Base-by-base conservation (phyloP, 2,888 invertebrate genomes). In the Papilio protenor region DNA sequence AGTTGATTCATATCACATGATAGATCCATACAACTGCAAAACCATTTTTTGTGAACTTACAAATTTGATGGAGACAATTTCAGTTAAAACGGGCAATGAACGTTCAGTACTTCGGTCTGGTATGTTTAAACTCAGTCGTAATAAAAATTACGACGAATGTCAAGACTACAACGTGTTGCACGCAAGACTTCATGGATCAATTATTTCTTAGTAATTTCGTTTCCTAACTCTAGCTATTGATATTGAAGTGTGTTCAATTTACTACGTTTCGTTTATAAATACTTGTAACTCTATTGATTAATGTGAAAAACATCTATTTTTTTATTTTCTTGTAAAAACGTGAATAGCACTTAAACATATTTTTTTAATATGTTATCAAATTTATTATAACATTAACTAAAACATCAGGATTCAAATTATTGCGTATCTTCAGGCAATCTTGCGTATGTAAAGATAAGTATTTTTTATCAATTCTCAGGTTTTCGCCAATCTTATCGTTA, bases 141-240 rank as follows among this genome's bases (percentile, higher is more conserved):
- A 75, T 21, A 69, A 40, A 71, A 57, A 23, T 45, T 21, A 52
- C 55, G 52, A 47, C 55, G 40, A 77, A 75, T 75, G 72, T 64
- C 78, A 75, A 75, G 71, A 75, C 52, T 72, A 79, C 78, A 78
- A 80, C 80, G 80, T 84, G 86, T 87, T 87, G 87, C 88, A 86
- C 85, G 85, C 81, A 81, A 77, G 76, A 57, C 78, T 76, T 75
- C 55, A 75, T 71, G 12, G 73, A 81, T 80, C 85, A 82, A 87
- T 89, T 89, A 87, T 88, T 91, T 90, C 88, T 88, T 88, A 81
- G 82, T 85, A 82, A 85, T 88, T 89, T 87, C 83, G 85, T 87
- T 89, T 89, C 87, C 85, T 84, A 83, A 82, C 82, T 80, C 21
- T 47, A n/a, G 73, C 70, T 12, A 21, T 18, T 73, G 40, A 45